phyloP scores from a whole-genome alignment of 1,140 invertebrate genomes.

The Drosophila nebulosa region DNA sequence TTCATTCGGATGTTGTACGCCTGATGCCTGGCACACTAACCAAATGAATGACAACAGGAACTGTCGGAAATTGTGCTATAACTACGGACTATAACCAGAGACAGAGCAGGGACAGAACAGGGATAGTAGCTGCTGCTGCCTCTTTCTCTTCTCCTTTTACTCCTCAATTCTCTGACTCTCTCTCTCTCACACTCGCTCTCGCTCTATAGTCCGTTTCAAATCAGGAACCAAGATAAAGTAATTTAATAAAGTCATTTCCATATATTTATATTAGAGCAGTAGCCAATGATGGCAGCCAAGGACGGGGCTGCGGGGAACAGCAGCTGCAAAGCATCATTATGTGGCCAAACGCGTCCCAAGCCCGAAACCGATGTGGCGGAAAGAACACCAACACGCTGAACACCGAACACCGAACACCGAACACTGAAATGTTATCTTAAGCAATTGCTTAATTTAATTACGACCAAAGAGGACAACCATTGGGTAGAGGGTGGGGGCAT shows the following conservation, averaged over 20 bases:
- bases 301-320: constrained; percentile 1
- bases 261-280: constrained; percentile 69
- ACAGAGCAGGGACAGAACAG: background rate
- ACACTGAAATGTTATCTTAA: constrained; percentile 53
- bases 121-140: background rate
- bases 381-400: constrained; percentile 12
- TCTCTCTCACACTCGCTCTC: background rate
- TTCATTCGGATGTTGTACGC: background rate
- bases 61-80: constrained; percentile 59
- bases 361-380: constrained; percentile 7
- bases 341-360: constrained; percentile 14
- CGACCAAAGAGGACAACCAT: constrained; percentile 1
- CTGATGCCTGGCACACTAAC: constrained; percentile 3
- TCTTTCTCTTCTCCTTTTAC: background rate
- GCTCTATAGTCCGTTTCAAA: constrained; percentile 19
- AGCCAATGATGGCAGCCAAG: constrained; percentile 1
- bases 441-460: constrained; percentile 74
- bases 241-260: constrained; percentile 78
- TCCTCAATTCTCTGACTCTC: background rate
- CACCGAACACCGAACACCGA: constrained; percentile 1
- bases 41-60: constrained; percentile 66
- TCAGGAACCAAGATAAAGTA: constrained; percentile 66
- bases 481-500: background rate
- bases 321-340: constrained; percentile 42
- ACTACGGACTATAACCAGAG: constrained; percentile 43